Base-by-base conservation (phyloP, 2,797 vertebrate species). In the Benthosema pterotum region DNA sequence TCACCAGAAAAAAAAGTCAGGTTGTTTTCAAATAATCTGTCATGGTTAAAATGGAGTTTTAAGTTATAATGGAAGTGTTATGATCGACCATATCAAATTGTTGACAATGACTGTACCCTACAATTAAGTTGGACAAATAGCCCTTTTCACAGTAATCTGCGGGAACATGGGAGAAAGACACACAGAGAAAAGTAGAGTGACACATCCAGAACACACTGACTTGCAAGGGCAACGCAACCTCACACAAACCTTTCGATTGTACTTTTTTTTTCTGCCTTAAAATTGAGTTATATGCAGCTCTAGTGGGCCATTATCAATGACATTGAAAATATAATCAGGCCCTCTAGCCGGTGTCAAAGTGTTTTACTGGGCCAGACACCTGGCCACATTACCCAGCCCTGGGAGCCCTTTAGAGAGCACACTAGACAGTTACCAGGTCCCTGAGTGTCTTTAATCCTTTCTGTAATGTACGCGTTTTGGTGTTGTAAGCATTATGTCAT, bases 361-460 rank as follows among this genome's bases (percentile, higher is more conserved):
- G 64, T 77, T 72, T 85, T 70, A 60, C 59, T 28, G 42, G 54
- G 60, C 67, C 66, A 71, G 61, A 61, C 43, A 77, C 77, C 82
- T 63, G 71, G 63, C 80, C 87, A 74, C 69, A 76, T 83, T 87
- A 83, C 76, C 66, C 69, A 74, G 79, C 67, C 77, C 77, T 56
- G 47, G 75, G 64, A 68, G 63, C 63, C 59, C 38, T 65, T n/a
- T 46, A 8, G 22, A 71, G 72, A 84, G 83, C 77, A 78, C 70
- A 67, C 75, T 74, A 57, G 69, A 78, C 57, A 65, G 69, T 63
- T 78, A 65, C 72, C 62, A 63, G 45, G 75, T 65, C 72, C 75
- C 70, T 75, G 69, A 80, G 68, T 83, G 83, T 72, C 83, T 90
- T 88, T 90, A 89, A 92, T n/a, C n/a, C n/a, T n/a, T n/a, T n/a